A percentile compares a stretch with the other conserved stretches of the same genome.
phyloP scores from a whole-genome alignment of 2,888 invertebrate species.

The Ophraella communa region DNA sequence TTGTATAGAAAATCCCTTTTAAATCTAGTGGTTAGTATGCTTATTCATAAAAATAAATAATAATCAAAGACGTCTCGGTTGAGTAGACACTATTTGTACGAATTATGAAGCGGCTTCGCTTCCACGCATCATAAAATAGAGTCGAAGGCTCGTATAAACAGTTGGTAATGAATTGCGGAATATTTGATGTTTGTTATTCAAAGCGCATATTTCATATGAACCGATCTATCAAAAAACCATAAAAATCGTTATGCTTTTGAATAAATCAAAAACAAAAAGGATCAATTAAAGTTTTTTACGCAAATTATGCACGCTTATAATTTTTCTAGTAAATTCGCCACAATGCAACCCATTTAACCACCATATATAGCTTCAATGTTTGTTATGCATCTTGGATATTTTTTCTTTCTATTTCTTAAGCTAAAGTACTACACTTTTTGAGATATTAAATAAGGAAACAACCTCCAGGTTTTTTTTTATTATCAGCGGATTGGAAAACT shows the following conservation, averaged over 20 bases:
- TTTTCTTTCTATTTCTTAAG: too few species aligned
- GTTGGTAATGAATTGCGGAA: not conserved
- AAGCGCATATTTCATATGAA: conserved; percentile 10
- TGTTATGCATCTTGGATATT: too few species aligned
- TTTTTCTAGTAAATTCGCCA: too few species aligned
- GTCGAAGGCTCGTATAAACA: conserved; percentile 1
- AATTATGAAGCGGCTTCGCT: not conserved
- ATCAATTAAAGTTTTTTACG: not conserved
- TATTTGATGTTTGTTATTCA: conserved; percentile 8
- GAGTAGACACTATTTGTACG: not conserved
- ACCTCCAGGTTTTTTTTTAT: too few species aligned
- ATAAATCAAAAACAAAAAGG: not conserved
- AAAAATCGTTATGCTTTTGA: conserved; percentile 4
- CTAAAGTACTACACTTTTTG: too few species aligned
- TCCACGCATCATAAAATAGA: not conserved
- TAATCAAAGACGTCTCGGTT: not conserved
- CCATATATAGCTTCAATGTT: too few species aligned
- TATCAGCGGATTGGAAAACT: too few species aligned
- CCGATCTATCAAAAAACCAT: conserved; percentile 4
- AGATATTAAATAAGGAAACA: too few species aligned
- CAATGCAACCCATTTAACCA: too few species aligned
- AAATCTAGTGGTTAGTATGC: too few species aligned
- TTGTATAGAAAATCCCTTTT: too few species aligned
- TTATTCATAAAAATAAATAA: not conserved
- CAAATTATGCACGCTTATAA: not conserved